These are phyloP conservation scores for Andrena fulva DNA, from an alignment of 2,888 invertebrate species.

Conservation along the genomic window DNA sequence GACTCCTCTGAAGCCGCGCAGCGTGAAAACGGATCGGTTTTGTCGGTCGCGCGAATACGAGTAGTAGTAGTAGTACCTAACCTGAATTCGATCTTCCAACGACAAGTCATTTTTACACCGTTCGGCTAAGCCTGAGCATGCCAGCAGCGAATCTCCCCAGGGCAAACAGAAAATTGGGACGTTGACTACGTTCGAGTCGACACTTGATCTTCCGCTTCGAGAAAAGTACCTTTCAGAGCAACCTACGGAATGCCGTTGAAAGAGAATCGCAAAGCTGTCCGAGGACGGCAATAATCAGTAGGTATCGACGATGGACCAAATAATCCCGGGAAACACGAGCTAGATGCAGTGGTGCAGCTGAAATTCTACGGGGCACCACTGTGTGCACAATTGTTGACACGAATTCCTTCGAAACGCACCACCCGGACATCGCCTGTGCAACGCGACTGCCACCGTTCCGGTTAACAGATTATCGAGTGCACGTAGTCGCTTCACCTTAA, in stretches of 20 bases:
- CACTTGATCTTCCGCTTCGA: not conserved
- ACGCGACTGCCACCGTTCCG: not conserved
- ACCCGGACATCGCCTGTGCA: not conserved
- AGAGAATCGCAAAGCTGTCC: not conserved
- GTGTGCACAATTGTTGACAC: conserved; percentile 9
- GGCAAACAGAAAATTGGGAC: no score
- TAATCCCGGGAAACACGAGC: not conserved
- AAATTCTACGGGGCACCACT: not conserved
- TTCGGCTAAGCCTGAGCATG: no score
- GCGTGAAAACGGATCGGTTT: not conserved
- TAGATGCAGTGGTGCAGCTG: not conserved
- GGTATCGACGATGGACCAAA: conserved; percentile 2
- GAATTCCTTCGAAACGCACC: not conserved
- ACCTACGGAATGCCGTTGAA: not conserved
- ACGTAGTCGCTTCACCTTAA: no score
- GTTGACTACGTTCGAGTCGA: no score
- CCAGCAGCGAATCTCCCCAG: no score
- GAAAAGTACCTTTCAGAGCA: not conserved
- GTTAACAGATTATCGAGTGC: not conserved
- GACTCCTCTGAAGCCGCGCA: conserved; percentile 1
- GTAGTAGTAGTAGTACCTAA: not conserved
- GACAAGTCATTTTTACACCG: not conserved
- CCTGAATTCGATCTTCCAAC: not conserved
- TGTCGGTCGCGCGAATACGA: not conserved
- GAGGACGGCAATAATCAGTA: not conserved